A percentile compares a stretch with the other conserved stretches of the same genome.
Conservation (phyloP, 1,140 invertebrate genomes). For the Drosophila busckii region DNA sequence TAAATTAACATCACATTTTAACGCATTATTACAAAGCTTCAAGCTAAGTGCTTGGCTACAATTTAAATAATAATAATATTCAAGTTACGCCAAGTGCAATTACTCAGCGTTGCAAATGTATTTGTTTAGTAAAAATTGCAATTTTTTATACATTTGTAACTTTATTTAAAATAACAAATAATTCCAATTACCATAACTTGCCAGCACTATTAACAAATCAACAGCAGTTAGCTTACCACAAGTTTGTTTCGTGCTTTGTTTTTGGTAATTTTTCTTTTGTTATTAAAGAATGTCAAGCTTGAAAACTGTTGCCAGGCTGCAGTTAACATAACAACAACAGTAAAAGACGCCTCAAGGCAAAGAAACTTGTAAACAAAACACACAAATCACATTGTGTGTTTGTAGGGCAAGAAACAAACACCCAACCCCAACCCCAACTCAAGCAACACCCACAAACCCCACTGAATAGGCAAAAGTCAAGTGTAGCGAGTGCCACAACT, state of each 20-base stretch:
- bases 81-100: no score
- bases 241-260: slow-evolving; percentile 7
- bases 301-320: slow-evolving; percentile 24
- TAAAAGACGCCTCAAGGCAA: slow-evolving; percentile 42
- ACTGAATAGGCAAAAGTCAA: no score
- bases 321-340: slow-evolving; percentile 23
- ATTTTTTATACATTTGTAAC: no score
- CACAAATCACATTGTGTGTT: slow-evolving; percentile 55
- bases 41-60: no score
- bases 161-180: no score
- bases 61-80: no score
- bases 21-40: no score
- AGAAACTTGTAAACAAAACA: slow-evolving; percentile 58
- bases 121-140: no score
- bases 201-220: no score
- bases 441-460: background rate
- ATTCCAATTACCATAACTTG: no score
- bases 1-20: slow-evolving; percentile 35
- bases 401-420: slow-evolving; percentile 24
- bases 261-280: slow-evolving; percentile 44
- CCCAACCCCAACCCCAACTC: slow-evolving; percentile 10
- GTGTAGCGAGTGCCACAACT: slow-evolving; percentile 27
- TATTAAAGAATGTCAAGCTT: slow-evolving; percentile 46
- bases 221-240: no score
- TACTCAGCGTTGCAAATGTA: no score